Evolutionary conservation across 1,140 invertebrate genomes (phyloP).

Genomic region (Himalopsyche phryganea): DNA sequence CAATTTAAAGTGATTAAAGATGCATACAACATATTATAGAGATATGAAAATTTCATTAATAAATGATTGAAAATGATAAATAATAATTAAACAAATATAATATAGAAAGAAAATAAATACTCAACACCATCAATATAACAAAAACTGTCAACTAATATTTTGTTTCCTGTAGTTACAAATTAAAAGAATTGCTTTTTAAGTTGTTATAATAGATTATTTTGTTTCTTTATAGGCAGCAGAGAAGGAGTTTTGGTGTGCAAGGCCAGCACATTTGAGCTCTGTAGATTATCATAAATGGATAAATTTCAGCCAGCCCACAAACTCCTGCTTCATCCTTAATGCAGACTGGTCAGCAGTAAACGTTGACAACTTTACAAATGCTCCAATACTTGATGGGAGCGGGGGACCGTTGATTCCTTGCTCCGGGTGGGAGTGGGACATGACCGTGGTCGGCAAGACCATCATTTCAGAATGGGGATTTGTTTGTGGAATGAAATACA

Average conservation of each 20-base stretch:
- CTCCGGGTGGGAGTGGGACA: constrained; percentile 64
- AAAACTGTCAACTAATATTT: no score
- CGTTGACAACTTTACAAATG: constrained; percentile 14
- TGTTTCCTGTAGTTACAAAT: no score
- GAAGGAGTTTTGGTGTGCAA: constrained; percentile 61
- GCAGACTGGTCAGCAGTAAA: constrained; percentile 39
- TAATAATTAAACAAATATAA: no score
- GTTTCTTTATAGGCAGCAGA: constrained; percentile 52
- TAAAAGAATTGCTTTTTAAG: no score
- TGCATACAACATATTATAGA: no score
- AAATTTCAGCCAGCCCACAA: constrained; percentile 56
- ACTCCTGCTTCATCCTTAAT: constrained; percentile 47
- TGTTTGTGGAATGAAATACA: constrained; percentile 60
- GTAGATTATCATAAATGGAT: constrained; percentile 55
- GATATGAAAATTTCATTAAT: no score
- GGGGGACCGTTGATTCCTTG: constrained; percentile 45
- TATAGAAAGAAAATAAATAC: no score
- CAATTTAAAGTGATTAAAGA: no score
- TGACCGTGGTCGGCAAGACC: constrained; percentile 56
- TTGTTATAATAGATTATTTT: no score
- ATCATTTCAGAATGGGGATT: constrained; percentile 65
- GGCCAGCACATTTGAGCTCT: constrained; percentile 52
- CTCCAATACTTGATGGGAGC: constrained; percentile 4
- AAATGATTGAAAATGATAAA: no score
- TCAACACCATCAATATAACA: no score